These are phyloP conservation scores for Turdus rufiventris DNA, from an alignment of 2,113 vertebrate genomes.

Conservation along the genomic window DNA sequence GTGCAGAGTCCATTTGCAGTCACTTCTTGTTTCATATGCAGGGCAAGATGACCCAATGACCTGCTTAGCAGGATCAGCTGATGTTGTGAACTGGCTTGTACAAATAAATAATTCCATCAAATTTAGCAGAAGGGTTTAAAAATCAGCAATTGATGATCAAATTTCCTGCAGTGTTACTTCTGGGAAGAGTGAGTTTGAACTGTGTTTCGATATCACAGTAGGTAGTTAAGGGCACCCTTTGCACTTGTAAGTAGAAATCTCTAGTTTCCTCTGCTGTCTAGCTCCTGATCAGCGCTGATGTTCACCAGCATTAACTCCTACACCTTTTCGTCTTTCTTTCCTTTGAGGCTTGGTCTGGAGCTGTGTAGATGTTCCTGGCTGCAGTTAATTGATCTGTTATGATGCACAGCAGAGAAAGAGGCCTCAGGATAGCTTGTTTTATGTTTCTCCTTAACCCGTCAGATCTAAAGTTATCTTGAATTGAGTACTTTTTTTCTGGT, in stretches of 20 bases:
- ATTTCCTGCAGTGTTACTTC: background rate
- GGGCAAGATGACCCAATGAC: background rate
- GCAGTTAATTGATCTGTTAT: background rate
- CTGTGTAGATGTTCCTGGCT: background rate
- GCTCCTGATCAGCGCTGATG: background rate
- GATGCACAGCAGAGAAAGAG: background rate
- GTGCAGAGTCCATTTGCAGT: background rate
- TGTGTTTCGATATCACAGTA: background rate
- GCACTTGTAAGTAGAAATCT: background rate
- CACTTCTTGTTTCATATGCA: rapidly evolving
- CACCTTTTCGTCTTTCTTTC: background rate
- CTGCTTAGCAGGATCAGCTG: background rate
- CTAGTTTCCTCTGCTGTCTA: background rate
- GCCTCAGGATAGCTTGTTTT: background rate
- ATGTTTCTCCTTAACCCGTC: background rate
- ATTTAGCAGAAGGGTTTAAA: background rate
- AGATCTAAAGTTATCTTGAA: background rate
- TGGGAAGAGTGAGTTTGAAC: background rate
- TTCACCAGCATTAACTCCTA: background rate
- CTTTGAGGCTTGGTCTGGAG: background rate
- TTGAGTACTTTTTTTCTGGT: background rate
- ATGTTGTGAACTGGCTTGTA: rapidly evolving
- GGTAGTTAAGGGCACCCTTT: background rate
- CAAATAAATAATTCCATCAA: background rate
- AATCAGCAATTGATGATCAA: background rate